A percentile compares a stretch with the other conserved stretches of the same genome.
Conservation (phyloP, 1,140 invertebrate species). For the Semibalanus balanoides region DNA sequence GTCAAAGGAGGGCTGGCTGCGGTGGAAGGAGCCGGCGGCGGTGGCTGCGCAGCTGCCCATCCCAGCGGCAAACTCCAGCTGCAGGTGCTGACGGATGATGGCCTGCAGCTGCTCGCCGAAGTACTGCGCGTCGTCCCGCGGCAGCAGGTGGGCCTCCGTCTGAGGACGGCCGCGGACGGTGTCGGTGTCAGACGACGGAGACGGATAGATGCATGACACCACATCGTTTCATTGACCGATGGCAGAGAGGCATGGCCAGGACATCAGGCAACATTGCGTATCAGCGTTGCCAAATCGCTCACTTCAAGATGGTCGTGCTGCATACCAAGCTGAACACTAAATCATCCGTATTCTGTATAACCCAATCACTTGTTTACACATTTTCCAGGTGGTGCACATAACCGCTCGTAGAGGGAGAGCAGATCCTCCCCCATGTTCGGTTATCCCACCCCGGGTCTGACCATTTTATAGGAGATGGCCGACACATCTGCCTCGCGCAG, state of each 20-base stretch:
- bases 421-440: too few relatives aligned
- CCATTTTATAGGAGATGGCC: constrained; percentile 6
- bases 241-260: too few relatives aligned
- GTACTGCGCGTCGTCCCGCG: constrained; percentile 1
- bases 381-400: too few relatives aligned
- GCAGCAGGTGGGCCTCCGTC: neutral
- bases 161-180: neutral
- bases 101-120: neutral
- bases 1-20: neutral
- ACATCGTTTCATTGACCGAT: too few relatives aligned
- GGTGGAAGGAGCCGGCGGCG: neutral
- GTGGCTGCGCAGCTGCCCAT: neutral
- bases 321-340: too few relatives aligned
- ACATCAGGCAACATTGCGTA: too few relatives aligned
- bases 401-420: too few relatives aligned
- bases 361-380: too few relatives aligned
- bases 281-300: too few relatives aligned
- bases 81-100: neutral
- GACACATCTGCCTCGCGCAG: constrained; percentile 1
- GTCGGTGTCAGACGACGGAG: neutral
- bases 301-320: too few relatives aligned
- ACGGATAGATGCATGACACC: too few relatives aligned
- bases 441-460: neutral
- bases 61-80: neutral
- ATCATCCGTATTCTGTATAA: too few relatives aligned